Evolutionary conservation across 2,888 invertebrate genomes (phyloP), one percentile per base, ranked within the genome.

Genomic region (Chouioia cunea): DNA sequence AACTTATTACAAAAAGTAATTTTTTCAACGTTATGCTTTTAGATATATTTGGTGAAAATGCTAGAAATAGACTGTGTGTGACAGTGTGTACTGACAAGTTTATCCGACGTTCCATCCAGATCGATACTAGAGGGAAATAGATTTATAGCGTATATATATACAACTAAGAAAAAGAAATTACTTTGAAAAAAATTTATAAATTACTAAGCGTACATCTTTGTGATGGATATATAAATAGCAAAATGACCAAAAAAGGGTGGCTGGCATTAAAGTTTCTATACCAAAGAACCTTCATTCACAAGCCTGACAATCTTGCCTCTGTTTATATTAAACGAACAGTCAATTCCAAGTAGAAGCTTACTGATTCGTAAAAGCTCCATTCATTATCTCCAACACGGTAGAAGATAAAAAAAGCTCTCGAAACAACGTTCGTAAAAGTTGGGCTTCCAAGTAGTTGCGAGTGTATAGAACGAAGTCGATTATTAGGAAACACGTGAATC

Each of bases 401-500:
- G 2, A 53, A 12, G 48, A 23, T 8, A 15, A 23, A 47, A 43
- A 23, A 57, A 16, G 18, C 27, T 20, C 52, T 57, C 50, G 22
- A 53, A 50, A 54, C 50, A 27, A 22, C 20, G 20, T 57, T 18
- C 53, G 23, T 22, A 69, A 22, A 59, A 43, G 15, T 52, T 22
- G 44, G 20, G 6, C n/a, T 65, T 70, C 47, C 56, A 18, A 54
- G 65, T 56, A 36, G 6, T 4, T 27, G n/a, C n/a, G n/a, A 65
- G 50, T 22, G 6, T 36, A 2, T 6, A 23, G 16, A 15, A n/a
- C n/a, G 10, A 22, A 16, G 47, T 60, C 36, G 50, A 65, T 65
- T n/a, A n/a, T n/a, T 50, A 56, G 44, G 44, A 20, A 44, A 57
- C 71, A 71, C 71, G 57, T 71, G 67, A 43, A 44, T n/a, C 66